phyloP scores from a whole-genome alignment of 2,888 invertebrate species.

The Hedya salicella region DNA sequence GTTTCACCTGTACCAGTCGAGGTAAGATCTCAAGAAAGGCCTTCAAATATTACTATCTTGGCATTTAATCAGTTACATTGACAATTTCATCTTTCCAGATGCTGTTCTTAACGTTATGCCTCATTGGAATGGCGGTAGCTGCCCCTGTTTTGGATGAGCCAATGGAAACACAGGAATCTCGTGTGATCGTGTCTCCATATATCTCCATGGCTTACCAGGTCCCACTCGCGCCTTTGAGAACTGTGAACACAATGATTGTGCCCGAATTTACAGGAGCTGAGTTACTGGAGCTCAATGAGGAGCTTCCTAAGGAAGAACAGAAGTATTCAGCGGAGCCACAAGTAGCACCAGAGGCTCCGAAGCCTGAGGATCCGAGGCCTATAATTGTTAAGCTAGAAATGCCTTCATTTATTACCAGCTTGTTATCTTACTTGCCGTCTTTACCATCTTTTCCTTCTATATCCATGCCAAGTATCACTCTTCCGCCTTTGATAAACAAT shows the following conservation, averaged over 20 bases:
- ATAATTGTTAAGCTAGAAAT: not conserved
- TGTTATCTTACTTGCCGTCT: not conserved
- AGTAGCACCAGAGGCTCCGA: not conserved
- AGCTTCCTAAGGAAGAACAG: not conserved
- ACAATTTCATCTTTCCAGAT: not conserved
- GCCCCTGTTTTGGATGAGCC: not conserved
- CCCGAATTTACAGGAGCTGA: not conserved
- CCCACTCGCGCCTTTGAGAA: not conserved
- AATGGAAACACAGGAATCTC: too few species aligned
- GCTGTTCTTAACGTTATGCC: not conserved
- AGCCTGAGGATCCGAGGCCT: not conserved
- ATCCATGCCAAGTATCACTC: not conserved
- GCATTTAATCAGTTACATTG: not conserved
- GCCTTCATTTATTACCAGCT: not conserved
- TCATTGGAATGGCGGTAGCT: not conserved
- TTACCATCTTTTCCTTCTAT: not conserved
- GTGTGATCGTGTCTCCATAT: too few species aligned
- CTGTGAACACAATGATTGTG: not conserved
- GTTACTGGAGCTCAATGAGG: not conserved
- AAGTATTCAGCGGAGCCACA: not conserved
- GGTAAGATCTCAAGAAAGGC: conserved; percentile 7
- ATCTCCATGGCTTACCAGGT: not conserved
- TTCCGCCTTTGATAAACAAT: not conserved
- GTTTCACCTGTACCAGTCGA: conserved; percentile 6
- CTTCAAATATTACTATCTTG: not conserved